Evolutionary conservation across 2,113 vertebrate species (phyloP), one percentile per base, ranked within the genome.

Genomic region (Solea senegalensis): DNA sequence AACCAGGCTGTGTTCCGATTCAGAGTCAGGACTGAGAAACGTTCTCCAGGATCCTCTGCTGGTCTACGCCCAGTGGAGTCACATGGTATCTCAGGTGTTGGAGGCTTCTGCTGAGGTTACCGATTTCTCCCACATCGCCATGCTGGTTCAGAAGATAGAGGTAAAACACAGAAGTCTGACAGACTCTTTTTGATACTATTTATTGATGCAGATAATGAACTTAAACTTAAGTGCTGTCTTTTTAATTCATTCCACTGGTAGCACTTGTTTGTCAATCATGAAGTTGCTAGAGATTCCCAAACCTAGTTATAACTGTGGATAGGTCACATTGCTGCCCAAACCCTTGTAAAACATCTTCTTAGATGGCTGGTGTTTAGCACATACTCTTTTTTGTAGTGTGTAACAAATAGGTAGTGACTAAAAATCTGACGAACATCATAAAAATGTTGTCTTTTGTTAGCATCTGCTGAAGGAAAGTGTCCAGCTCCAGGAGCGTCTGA

Each of bases 91-190:
- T 63, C 90, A 93, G 75, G 90, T 95, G 7, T 86, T 98, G 88
- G 94, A 96, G 7, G 58, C 88, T 6, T 95, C 95, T 0, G 16
- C 80, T 5, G 92, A 92, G 21, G 89, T 94, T 56, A 89, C 91
- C 0, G 95, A 97, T 78, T 94, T 93, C 76, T 88, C 88, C 0
- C 82, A 95, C 78, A 91, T 94, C 26, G 90, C 91, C 13, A 86
- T 94, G 80, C 79, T 94, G 55, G 85, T 96, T 56, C 94, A 93
- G 16, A 94, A 91, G 72, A 94, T 97, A 1, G 94, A 98, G 95
- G 97, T 98, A 92, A 80, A 43, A 44, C 26, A 52, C 48, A 62
- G 8, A 63, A 2, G 34, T 34, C 34, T 28, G 45, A 39, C 45
- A 46, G 4, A 46, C 9, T 3, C 3, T 11, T 44, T 9, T 44